Conservation (phyloP, 2,888 invertebrate genomes). For the Chrysolina haemoptera region DNA sequence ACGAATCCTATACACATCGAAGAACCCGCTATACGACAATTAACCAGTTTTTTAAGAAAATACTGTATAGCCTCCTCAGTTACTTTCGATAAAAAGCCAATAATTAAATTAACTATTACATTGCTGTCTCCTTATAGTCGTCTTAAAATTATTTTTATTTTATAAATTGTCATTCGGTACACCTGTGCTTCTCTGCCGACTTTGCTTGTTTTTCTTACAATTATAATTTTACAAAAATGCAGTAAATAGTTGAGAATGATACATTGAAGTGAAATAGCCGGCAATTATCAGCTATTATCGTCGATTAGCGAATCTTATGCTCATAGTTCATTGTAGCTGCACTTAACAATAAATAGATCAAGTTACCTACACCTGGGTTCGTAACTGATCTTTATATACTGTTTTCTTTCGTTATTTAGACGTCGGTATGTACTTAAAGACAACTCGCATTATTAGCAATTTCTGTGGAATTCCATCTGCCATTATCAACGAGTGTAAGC, state of each 20-base stretch:
- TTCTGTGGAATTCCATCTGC: constrained; percentile 47
- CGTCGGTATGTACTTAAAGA: constrained; percentile 48
- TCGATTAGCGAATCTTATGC: constrained; percentile 59
- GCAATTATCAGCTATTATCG: constrained; percentile 66
- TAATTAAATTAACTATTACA: constrained; percentile 53
- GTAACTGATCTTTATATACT: constrained; percentile 52
- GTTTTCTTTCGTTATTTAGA: constrained; percentile 47
- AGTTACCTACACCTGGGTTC: constrained; percentile 54
- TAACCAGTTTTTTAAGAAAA: constrained; percentile 29
- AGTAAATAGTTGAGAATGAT: constrained; percentile 65
- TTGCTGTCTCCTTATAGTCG: constrained; percentile 42
- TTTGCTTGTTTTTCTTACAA: constrained; percentile 50
- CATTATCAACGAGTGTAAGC: constrained; percentile 41
- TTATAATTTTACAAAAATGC: constrained; percentile 66
- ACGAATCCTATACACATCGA: background rate
- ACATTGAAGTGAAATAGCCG: constrained; percentile 61
- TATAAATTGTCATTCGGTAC: constrained; percentile 49
- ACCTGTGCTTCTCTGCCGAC: constrained; percentile 56
- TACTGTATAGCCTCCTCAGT: constrained; percentile 37
- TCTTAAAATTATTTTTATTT: constrained; percentile 51
- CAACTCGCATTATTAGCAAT: constrained; percentile 44
- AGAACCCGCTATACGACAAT: constrained; percentile 18
- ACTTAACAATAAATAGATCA: constrained; percentile 62
- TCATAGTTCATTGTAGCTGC: constrained; percentile 58
- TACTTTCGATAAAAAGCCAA: constrained; percentile 42